Percentiles rank a stretch among this genome's conserved stretches.
phyloP scores from a whole-genome alignment of 2,888 invertebrate genomes.

The Caenorhabditis wallacei region DNA sequence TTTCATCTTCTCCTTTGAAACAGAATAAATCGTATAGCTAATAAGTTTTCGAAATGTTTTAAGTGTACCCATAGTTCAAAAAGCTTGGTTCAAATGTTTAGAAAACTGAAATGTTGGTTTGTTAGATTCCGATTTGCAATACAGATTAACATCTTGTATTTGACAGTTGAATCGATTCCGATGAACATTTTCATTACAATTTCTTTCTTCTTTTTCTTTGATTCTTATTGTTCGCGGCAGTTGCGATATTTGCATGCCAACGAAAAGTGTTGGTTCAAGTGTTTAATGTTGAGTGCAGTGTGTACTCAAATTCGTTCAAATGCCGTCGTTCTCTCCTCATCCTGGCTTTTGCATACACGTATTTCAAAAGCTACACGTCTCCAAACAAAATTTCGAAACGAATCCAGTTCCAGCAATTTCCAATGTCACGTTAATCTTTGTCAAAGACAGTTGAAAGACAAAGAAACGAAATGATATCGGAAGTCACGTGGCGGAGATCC shows the following conservation, averaged over 20 bases:
- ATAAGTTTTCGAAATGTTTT: not conserved
- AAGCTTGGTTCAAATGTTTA: not conserved
- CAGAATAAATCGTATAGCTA: conserved; percentile 45
- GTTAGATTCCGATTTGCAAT: not conserved
- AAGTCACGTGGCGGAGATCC: conserved; percentile 54
- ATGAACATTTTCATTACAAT: not conserved
- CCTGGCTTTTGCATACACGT: not conserved
- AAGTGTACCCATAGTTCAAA: not conserved
- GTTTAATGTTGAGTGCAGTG: conserved; percentile 37
- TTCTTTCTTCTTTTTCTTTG: not conserved
- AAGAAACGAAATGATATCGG: conserved; percentile 22
- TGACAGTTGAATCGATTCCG: not conserved
- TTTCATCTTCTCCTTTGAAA: not conserved
- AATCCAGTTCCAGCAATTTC: conserved; percentile 3
- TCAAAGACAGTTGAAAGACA: conserved; percentile 31
- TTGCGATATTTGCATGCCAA: conserved; percentile 3
- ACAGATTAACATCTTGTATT: not conserved
- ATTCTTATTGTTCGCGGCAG: not conserved
- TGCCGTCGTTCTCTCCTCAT: not conserved
- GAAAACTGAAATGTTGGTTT: no score
- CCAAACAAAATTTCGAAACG: not conserved
- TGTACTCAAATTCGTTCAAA: conserved; percentile 14
- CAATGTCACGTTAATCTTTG: conserved; percentile 28
- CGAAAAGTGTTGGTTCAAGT: conserved; percentile 27
- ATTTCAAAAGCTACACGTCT: conserved; percentile 7